Evolutionary conservation across 2,113 vertebrate genomes (phyloP).

Genomic region (Pangasianodon gigas): DNA sequence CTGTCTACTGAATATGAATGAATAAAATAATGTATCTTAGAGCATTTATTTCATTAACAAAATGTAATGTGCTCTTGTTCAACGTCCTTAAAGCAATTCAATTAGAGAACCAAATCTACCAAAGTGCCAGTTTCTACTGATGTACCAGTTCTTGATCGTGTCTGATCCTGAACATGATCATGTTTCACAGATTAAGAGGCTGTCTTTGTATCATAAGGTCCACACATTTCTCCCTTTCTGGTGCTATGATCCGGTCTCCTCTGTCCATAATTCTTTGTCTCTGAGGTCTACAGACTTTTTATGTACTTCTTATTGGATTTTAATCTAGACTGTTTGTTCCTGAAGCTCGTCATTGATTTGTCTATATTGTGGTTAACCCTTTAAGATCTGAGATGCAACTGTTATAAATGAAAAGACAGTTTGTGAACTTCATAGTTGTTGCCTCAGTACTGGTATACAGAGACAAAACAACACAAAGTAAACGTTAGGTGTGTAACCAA

Average conservation of each 20-base stretch:
- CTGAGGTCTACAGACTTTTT: background rate
- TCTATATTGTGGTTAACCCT: background rate
- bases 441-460: background rate
- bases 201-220: background rate
- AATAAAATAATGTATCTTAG: background rate
- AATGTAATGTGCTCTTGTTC: background rate
- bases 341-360: background rate
- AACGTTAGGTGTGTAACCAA: background rate
- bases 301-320: background rate
- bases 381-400: background rate
- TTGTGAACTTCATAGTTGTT: background rate
- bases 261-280: background rate
- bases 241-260: background rate
- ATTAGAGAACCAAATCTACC: background rate
- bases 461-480: constrained; percentile 3
- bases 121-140: background rate
- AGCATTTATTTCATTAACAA: background rate
- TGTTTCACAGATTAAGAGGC: background rate
- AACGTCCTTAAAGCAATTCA: background rate
- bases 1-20: background rate
- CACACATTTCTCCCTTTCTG: background rate
- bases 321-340: background rate
- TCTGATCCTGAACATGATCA: background rate
- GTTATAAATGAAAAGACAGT: background rate
- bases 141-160: background rate